Evolutionary conservation across 2,888 invertebrate species (phyloP).

Genomic region (Cataglyphis altisquamis): DNA sequence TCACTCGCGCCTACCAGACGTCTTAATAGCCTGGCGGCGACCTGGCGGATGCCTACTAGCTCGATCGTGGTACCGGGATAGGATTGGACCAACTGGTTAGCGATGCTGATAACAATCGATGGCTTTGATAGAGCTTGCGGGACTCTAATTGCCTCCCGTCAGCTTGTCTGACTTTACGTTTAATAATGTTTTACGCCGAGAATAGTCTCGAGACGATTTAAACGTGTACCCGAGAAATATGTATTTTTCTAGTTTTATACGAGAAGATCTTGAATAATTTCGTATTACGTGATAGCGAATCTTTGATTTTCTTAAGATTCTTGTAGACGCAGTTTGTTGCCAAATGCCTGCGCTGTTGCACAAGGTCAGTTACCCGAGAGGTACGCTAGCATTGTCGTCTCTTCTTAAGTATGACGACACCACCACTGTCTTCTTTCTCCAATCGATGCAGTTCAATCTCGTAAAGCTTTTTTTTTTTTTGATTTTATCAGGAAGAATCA

Average conservation of each 20-base stretch:
- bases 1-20: conserved; percentile 82
- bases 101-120: conserved; percentile 5
- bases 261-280: conserved; percentile 1
- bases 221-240: neutral
- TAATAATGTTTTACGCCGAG: neutral
- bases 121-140: conserved; percentile 11
- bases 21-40: conserved; percentile 82
- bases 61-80: conserved; percentile 81
- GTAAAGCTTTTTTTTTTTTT: neutral
- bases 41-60: conserved; percentile 80
- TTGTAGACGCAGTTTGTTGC: too few relatives aligned
- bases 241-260: neutral
- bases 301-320: conserved; percentile 58
- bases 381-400: conserved; percentile 46
- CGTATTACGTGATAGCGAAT: conserved; percentile 23
- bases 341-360: conserved; percentile 81
- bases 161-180: conserved; percentile 10
- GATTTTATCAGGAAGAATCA: neutral
- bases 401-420: conserved; percentile 25
- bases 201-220: neutral
- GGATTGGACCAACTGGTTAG: conserved; percentile 36
- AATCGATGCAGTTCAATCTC: neutral
- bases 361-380: conserved; percentile 84
- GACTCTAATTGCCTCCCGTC: conserved; percentile 32
- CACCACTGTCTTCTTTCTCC: conserved; percentile 13